A percentile compares a stretch with the other conserved stretches of the same genome.
phyloP scores from a whole-genome alignment of 2,888 invertebrate genomes.

The Syritta pipiens region DNA sequence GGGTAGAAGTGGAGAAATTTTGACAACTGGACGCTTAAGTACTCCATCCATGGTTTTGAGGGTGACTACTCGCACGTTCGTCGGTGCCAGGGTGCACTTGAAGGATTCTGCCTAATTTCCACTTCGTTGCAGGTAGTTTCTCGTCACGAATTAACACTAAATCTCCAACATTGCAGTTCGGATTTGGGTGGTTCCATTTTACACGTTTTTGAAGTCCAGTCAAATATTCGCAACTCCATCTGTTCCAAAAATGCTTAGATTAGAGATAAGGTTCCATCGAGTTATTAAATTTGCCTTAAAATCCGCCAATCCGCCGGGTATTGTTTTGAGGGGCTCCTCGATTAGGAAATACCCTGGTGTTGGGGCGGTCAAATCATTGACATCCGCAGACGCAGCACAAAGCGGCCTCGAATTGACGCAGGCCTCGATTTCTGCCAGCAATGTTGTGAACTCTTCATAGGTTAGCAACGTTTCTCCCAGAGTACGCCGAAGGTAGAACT shows the following conservation, averaged over 20 bases:
- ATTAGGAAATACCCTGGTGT: constrained; percentile 3
- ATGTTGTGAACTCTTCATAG: neutral
- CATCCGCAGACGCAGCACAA: neutral
- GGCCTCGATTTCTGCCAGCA: neutral
- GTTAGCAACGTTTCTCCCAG: neutral
- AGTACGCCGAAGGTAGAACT: too few species aligned
- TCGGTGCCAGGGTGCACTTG: neutral
- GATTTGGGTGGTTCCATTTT: neutral
- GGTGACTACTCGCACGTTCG: neutral
- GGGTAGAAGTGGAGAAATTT: too few species aligned
- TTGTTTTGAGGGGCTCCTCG: neutral
- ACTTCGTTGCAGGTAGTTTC: constrained; percentile 3
- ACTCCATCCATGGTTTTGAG: neutral
- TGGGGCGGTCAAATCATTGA: neutral
- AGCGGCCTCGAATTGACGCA: neutral
- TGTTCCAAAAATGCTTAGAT: constrained; percentile 4
- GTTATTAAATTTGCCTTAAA: neutral
- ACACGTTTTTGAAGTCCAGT: constrained; percentile 18
- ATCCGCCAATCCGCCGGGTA: neutral
- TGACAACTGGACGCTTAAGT: neutral
- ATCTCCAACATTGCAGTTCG: constrained; percentile 4
- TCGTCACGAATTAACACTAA: constrained; percentile 9
- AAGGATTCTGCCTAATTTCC: constrained; percentile 11
- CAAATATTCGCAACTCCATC: constrained; percentile 3
- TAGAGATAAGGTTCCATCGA: neutral